These are phyloP conservation scores for Patiria miniata DNA, from an alignment of 35 echinoderm and acorn worm species.

Conservation along the genomic window DNA sequence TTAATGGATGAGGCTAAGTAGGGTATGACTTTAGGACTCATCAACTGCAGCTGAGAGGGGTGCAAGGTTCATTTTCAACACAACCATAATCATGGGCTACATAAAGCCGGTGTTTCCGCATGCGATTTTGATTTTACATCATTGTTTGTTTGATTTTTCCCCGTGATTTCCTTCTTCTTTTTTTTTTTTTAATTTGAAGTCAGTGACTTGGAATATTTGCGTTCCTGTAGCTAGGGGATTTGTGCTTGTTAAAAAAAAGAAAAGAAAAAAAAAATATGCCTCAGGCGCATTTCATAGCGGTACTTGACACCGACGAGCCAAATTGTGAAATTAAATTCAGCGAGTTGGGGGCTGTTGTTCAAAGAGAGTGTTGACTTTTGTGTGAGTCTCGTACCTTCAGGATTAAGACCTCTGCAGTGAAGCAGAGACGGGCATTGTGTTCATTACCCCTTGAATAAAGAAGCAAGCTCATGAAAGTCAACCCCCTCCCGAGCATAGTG, in stretches of 20 bases:
- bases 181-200: neutral
- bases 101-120: no score
- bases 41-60: no score
- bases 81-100: no score
- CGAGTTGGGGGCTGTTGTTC: neutral
- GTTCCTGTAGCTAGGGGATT: conserved; percentile 3
- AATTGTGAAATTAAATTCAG: conserved; percentile 20
- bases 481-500: neutral
- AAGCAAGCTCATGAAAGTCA: neutral
- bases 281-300: neutral
- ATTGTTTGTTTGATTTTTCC: no score
- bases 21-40: no score
- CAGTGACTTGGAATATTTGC: conserved; percentile 13
- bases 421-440: neutral
- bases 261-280: conserved; percentile 9
- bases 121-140: no score
- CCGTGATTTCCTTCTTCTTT: no score
- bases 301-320: conserved; percentile 6
- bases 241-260: conserved; percentile 4
- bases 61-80: no score
- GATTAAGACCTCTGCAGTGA: neutral
- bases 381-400: neutral
- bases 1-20: no score
- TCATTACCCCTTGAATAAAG: neutral
- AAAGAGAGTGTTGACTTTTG: conserved; percentile 28